These are phyloP conservation scores for Scrobipalpa costella DNA, from an alignment of 2,888 invertebrate genomes.

Conservation along the genomic window DNA sequence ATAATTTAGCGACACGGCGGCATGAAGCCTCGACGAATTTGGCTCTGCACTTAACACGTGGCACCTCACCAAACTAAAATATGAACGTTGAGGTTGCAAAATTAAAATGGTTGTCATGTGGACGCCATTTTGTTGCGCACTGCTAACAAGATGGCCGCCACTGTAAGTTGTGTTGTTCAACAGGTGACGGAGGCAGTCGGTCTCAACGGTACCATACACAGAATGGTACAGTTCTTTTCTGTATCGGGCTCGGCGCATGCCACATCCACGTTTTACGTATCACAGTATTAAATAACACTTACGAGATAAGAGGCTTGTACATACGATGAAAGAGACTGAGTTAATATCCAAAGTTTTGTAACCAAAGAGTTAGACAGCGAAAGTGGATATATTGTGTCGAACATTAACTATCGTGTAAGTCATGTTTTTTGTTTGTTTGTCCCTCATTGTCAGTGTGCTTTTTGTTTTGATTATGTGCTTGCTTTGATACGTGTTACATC, in stretches of 20 bases:
- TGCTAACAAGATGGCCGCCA: constrained; percentile 59
- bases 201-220: constrained; percentile 83
- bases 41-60: constrained; percentile 52
- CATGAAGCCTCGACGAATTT: constrained; percentile 50
- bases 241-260: constrained; percentile 82
- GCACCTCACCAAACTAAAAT: constrained; percentile 44
- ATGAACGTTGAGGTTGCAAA: constrained; percentile 37
- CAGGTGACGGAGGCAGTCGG: constrained; percentile 83
- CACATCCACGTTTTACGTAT: constrained; percentile 84
- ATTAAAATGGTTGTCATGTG: constrained; percentile 33
- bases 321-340: constrained; percentile 77
- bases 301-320: constrained; percentile 67
- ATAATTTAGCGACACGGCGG: constrained; percentile 59
- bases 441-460: constrained; percentile 80
- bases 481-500: constrained; percentile 62
- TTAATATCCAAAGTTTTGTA: constrained; percentile 73
- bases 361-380: constrained; percentile 63
- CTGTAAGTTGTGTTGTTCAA: constrained; percentile 79
- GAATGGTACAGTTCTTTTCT: constrained; percentile 84
- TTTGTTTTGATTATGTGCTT: constrained; percentile 68
- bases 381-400: constrained; percentile 74
- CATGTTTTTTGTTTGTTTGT: constrained; percentile 78
- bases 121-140: constrained; percentile 43
- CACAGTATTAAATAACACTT: constrained; percentile 74
- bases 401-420: constrained; percentile 78